Base-by-base conservation (phyloP, 2,797 vertebrate genomes). In the Sebastes reedi region DNA sequence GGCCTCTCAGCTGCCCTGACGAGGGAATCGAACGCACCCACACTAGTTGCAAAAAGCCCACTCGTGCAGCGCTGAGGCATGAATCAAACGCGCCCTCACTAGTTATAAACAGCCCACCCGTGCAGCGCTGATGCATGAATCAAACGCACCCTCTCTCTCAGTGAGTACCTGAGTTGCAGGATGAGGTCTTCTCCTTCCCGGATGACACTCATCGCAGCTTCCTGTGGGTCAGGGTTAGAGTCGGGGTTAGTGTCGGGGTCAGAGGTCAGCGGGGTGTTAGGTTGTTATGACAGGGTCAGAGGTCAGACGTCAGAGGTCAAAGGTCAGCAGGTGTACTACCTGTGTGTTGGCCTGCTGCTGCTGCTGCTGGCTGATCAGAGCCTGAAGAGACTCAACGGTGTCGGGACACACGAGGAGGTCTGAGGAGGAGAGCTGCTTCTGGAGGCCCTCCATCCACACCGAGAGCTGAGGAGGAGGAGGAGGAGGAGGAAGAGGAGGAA, bases 161-260 rank as follows among this genome's bases (percentile, higher is more conserved):
- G 54, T 6, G 72, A 65, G 77, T 93, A 99, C 98, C 98, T 98
- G 96, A 99, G 97, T 91, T 99, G 98, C 81, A 99, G 97, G 92
- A 99, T 99, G 90, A 99, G 97, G 93, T 99, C 98, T 93, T 99
- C 98, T 81, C 98, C 98, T 92, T 99, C 98, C 86, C 98, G 97
- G 94, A 99, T 99, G 91, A 99, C 98, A 70, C 98, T 99, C 88
- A 99, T 96, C 0, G 97, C 98, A 54, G 98, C 98, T 42, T 99
- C 98, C 92, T 99, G 91, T 79, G 74, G 90, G 89, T 85, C 83
- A 87, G 86, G 73, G 89, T 92, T 88, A 93, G 86, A 89, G 67
- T 7, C 8, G 3, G 75, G 86, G 90, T 92, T 88, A 89, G 88
- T 86, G 79, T 14, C 64, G 18, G 71, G 70, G 73, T 82, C 67